Evolutionary conservation across 64 coral and sea anemone species (phyloP).

Genomic region (Astreopora myriophthalma): DNA sequence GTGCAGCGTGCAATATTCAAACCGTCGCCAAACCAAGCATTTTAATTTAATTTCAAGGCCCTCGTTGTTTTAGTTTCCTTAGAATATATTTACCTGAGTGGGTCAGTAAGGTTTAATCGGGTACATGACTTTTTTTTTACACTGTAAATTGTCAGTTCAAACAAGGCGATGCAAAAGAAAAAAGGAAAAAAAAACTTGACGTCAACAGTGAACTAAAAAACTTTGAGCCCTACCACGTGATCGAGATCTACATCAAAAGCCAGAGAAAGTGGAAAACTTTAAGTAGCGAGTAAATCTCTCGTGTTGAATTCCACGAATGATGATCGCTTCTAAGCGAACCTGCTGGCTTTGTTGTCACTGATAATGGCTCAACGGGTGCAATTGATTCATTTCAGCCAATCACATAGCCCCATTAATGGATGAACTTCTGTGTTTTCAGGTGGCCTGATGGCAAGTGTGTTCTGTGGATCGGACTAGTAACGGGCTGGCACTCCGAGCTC

Average conservation of each 20-base stretch:
- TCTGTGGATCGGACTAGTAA: conserved; percentile 28
- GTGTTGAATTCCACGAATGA: conserved; percentile 56
- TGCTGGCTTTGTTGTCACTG: conserved; percentile 61
- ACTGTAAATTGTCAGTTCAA: neutral
- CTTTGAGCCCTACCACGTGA: neutral
- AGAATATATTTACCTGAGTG: conserved; percentile 8
- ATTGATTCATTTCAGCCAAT: conserved; percentile 65
- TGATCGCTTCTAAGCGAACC: conserved; percentile 53
- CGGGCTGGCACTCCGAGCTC: conserved; percentile 35
- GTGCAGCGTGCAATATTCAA: conserved; percentile 29
- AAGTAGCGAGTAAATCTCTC: conserved; percentile 23
- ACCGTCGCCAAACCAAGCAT: neutral
- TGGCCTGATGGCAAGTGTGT: conserved; percentile 69
- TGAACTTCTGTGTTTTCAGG: conserved; percentile 68
- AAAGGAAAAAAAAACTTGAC: neutral
- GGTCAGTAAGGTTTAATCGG: conserved; percentile 19
- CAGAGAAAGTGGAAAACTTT: neutral
- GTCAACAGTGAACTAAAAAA: neutral
- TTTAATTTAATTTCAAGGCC: conserved; percentile 30
- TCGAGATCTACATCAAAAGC: neutral
- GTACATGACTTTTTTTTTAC: neutral
- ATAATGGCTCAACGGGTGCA: conserved; percentile 69
- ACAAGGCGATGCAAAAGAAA: neutral
- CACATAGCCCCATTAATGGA: conserved; percentile 34
- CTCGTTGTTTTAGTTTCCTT: conserved; percentile 37